Evolutionary conservation across 2,113 vertebrate genomes (phyloP), one percentile per base, ranked within the genome.

Genomic region (Psilopogon haemacephalus): DNA sequence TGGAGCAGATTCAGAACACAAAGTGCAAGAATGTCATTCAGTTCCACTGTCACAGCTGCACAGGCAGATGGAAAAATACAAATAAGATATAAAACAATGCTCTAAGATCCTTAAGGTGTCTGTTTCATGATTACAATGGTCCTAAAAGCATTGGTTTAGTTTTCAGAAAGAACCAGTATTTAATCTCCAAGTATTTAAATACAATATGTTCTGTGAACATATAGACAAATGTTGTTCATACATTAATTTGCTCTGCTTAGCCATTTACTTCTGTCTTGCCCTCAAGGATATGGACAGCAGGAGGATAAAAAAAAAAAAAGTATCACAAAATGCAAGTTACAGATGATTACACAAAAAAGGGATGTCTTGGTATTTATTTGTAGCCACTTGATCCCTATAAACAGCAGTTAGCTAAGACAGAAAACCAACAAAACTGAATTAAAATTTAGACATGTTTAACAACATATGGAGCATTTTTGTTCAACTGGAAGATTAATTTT

Each of bases 401-500:
- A n/a, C 19, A 78, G 55, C 54, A 84, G 54, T 63, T 91, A 80
- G 46, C 54, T 18, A 13, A 79, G 70, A 69, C 24, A 50, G 68
- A 89, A 94, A 77, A 28, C 3, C n/a, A 77, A 56, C 42, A 80
- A 67, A 80, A 89, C 0, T 63, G 27, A 95, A 88, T 88, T 86
- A 28, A 94, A 82, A 95, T 89, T 83, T 59, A 89, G 75, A 67
- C 82, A 69, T 50, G 77, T 84, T 88, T 95, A 95, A 88, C 73
- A 91, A 85, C 85, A 94, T 92, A 90, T 77, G 86, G 93, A 89
- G 50, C 59, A 38, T 38, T 84, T 95, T 91, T 9, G 7, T 94
- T 96, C 93, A 95, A 92, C 74, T 90, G 71, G 46, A 92, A 87
- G 78, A 96, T 97, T 91, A 97, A 92, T 42, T 74, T 97, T 96